Evolutionary conservation across 2,888 invertebrate species (phyloP).

Genomic region (Drosophila ustulata): DNA sequence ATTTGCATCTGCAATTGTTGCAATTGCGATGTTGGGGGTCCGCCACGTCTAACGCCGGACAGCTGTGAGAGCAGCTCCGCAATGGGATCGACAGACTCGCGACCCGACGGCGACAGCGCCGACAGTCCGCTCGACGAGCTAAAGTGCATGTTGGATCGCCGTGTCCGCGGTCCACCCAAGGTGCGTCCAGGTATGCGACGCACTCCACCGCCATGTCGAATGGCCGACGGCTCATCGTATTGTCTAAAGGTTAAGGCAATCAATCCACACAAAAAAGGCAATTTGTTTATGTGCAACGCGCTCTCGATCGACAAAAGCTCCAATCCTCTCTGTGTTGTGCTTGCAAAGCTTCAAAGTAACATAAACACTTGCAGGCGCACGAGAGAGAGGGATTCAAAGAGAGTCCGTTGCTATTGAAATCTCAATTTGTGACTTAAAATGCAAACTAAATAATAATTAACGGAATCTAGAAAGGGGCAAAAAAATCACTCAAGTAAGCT

Average conservation of each 20-base stretch:
- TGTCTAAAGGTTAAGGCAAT: constrained; percentile 86
- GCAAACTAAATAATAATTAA: background rate
- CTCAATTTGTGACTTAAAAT: background rate
- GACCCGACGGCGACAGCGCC: constrained; percentile 93
- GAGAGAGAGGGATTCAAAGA: constrained; percentile 5
- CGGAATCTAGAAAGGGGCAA: too few relatives aligned
- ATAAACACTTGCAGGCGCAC: background rate
- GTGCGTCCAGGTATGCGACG: constrained; percentile 93
- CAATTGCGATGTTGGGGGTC: constrained; percentile 90
- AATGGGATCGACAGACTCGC: constrained; percentile 98
- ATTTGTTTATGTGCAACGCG: background rate
- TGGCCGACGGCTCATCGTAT: constrained; percentile 95
- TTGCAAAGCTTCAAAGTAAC: constrained; percentile 6
- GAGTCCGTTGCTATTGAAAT: background rate
- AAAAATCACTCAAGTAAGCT: too few relatives aligned
- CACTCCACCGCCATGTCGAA: constrained; percentile 89
- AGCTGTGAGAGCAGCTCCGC: constrained; percentile 97
- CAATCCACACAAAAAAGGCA: constrained; percentile 5
- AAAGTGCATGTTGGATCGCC: constrained; percentile 98
- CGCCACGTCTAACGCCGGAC: constrained; percentile 93
- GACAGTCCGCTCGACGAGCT: constrained; percentile 94
- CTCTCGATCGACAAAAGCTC: background rate
- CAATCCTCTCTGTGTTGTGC: background rate
- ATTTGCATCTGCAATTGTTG: constrained; percentile 98
- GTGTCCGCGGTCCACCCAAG: constrained; percentile 90